Conservation (phyloP, 2,113 vertebrate species). For the Lagopus muta region DNA sequence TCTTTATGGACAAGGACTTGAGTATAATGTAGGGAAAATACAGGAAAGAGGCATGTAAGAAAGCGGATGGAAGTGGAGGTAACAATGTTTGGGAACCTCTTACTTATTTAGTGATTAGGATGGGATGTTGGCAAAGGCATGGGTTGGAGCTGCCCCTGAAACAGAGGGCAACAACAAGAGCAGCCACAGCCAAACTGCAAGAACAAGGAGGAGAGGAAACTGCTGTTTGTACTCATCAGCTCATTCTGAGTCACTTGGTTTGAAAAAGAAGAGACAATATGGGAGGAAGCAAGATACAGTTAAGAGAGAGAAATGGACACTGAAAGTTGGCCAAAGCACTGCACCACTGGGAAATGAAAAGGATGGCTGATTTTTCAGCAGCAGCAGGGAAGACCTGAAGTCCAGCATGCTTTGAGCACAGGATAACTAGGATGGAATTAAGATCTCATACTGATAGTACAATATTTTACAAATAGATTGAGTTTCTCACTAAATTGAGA, state of each 20-base stretch:
- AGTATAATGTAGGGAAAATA: neutral
- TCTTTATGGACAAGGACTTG: neutral
- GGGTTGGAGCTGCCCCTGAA: neutral
- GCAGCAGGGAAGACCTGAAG: neutral
- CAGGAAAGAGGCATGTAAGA: neutral
- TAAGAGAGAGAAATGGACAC: neutral
- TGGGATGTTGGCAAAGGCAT: neutral
- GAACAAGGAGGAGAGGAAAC: neutral
- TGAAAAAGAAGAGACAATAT: neutral
- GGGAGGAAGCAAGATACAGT: neutral
- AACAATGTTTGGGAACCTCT: neutral
- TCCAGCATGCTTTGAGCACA: neutral
- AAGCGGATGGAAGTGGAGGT: fast-evolving
- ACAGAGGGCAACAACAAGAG: neutral
- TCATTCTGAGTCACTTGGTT: neutral
- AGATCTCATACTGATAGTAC: neutral
- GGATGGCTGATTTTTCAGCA: neutral
- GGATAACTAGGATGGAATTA: neutral
- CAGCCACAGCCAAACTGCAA: neutral
- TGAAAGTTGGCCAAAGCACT: neutral
- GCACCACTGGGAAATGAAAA: neutral
- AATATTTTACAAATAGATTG: neutral
- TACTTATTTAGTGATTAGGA: neutral
- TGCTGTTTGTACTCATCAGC: neutral
- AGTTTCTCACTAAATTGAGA: neutral